Evolutionary conservation across 2,797 vertebrate species (phyloP).

Genomic region (Psittacula derbiana): DNA sequence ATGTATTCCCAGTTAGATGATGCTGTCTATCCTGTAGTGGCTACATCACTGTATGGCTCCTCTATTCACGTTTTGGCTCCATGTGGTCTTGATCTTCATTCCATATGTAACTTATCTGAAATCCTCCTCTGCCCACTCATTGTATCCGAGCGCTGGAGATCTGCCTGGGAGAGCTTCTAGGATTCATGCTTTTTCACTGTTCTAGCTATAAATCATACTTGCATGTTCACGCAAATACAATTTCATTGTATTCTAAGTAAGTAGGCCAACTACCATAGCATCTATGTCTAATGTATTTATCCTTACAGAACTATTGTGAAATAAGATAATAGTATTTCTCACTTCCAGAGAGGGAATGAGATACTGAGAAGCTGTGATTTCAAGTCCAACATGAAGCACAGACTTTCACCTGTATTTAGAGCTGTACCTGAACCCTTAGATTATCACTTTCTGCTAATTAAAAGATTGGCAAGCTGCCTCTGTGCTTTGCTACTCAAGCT

Average conservation of each 20-base stretch:
- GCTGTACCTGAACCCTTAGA: not conserved
- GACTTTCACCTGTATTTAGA: not conserved
- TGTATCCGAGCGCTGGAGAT: not conserved
- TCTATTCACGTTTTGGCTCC: not conserved
- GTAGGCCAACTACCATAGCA: not conserved
- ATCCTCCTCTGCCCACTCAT: not conserved
- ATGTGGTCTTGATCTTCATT: slow-evolving; percentile 41
- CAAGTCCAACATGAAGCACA: not conserved
- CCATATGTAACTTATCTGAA: slow-evolving; percentile 11
- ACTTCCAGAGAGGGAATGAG: not conserved
- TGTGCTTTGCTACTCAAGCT: not conserved
- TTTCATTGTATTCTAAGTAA: not conserved
- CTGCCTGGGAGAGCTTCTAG: not conserved
- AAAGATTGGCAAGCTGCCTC: not conserved
- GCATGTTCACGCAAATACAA: not conserved
- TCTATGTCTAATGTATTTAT: not conserved
- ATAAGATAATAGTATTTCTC: not conserved
- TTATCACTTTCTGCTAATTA: not conserved
- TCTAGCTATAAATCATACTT: not conserved
- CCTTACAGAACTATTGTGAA: not conserved
- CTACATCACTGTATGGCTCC: not conserved
- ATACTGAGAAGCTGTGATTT: not conserved
- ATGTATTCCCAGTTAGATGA: not conserved
- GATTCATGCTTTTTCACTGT: not conserved
- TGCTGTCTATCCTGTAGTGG: not conserved